Percentiles rank a stretch among this genome's conserved stretches.
Conservation (phyloP, 2,888 invertebrate species). For the Conomelus anceps region DNA sequence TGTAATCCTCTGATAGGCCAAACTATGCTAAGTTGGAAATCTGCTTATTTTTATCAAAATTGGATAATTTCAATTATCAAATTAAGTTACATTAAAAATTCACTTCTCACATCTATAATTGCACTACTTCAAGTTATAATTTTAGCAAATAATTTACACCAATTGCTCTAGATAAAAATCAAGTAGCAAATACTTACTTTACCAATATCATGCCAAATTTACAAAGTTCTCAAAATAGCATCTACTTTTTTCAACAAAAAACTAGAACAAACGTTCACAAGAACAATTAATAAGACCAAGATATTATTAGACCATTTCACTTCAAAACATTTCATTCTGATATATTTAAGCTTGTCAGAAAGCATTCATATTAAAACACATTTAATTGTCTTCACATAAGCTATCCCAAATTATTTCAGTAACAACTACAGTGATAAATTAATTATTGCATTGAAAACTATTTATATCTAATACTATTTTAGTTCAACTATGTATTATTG, state of each 20-base stretch:
- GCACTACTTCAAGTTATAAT: no score
- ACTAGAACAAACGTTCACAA: background rate
- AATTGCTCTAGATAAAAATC: no score
- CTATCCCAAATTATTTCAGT: background rate
- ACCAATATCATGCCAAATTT: background rate
- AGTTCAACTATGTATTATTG: background rate
- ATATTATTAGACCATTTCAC: background rate
- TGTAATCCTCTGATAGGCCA: no score
- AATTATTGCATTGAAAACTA: background rate
- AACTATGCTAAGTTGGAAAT: no score
- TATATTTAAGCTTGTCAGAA: background rate
- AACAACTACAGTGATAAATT: background rate
- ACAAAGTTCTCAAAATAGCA: background rate
- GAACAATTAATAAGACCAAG: background rate
- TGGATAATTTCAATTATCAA: no score
- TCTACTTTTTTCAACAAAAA: background rate
- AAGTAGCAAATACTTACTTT: background rate
- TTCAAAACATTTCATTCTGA: background rate
- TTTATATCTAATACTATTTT: background rate
- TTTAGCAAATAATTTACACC: no score
- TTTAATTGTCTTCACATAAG: background rate
- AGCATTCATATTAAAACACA: background rate
- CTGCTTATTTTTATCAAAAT: no score
- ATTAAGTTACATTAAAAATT: no score
- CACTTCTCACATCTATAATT: no score